Evolutionary conservation across 2,888 invertebrate genomes (phyloP).

Genomic region (Philonicus albiceps): DNA sequence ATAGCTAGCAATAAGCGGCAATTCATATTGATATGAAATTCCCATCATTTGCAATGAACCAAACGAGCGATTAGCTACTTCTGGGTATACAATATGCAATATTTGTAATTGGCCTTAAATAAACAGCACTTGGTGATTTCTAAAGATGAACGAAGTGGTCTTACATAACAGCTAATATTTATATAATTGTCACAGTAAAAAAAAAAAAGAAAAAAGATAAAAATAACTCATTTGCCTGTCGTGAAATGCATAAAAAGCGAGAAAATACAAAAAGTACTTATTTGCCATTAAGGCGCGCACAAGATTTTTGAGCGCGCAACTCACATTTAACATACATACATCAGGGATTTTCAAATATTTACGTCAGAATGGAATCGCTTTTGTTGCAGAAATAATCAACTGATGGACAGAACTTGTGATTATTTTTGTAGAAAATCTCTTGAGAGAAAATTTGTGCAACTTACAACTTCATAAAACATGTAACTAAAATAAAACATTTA

Average conservation of each 20-base stretch:
- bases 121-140: background rate
- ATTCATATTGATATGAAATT: background rate
- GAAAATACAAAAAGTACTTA: conserved; percentile 24
- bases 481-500: conserved; percentile 5
- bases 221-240: conserved; percentile 15
- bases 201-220: too few relatives aligned
- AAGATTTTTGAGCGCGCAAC: background rate
- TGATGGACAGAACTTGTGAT: background rate
- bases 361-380: background rate
- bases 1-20: background rate
- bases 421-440: conserved; percentile 5
- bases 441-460: background rate
- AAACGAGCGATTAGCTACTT: background rate
- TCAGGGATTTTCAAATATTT: conserved; percentile 33
- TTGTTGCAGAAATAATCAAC: conserved; percentile 13
- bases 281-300: background rate
- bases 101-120: background rate
- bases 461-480: conserved; percentile 17
- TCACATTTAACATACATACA: background rate
- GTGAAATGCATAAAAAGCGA: background rate
- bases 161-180: conserved; percentile 8
- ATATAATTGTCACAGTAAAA: background rate
- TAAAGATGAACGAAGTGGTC: background rate
- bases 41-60: background rate
- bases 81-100: background rate